phyloP scores from a whole-genome alignment of 2,888 invertebrate species.

The Bellardia bayeri region DNA sequence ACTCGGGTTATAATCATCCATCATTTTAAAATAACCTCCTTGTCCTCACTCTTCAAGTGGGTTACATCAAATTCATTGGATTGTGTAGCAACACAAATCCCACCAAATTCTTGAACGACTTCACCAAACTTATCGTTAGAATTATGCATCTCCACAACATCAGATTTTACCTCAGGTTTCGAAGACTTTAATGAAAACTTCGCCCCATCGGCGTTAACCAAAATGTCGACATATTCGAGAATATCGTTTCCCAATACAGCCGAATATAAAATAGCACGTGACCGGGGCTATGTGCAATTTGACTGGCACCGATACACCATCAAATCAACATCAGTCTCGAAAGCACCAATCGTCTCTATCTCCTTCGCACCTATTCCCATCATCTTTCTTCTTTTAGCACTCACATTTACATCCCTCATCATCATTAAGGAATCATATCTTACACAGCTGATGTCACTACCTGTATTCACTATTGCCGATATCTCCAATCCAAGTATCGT shows the following conservation, averaged over 20 bases:
- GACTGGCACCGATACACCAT: neutral
- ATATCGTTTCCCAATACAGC: conserved; percentile 1
- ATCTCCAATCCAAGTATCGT: no score
- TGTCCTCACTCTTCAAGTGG: neutral
- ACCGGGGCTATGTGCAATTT: conserved; percentile 26
- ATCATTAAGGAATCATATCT: no score
- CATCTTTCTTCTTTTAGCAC: no score
- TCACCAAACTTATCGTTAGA: neutral
- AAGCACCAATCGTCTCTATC: no score
- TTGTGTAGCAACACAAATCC: conserved; percentile 5
- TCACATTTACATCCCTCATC: no score
- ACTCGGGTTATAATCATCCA: conserved; percentile 77
- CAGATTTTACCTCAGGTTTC: neutral
- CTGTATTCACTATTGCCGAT: no score
- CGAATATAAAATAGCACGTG: neutral
- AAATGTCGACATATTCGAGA: conserved; percentile 6
- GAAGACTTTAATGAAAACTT: conserved; percentile 12
- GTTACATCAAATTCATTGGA: neutral
- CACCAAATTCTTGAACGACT: neutral
- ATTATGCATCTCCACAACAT: no score
- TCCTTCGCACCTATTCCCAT: no score
- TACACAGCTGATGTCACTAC: no score
- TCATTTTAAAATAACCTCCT: neutral
- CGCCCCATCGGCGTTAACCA: conserved; percentile 11
- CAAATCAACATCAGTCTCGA: neutral